Evolutionary conservation across 2,113 vertebrate genomes (phyloP).

Genomic region (Myrmophylax atrothorax): DNA sequence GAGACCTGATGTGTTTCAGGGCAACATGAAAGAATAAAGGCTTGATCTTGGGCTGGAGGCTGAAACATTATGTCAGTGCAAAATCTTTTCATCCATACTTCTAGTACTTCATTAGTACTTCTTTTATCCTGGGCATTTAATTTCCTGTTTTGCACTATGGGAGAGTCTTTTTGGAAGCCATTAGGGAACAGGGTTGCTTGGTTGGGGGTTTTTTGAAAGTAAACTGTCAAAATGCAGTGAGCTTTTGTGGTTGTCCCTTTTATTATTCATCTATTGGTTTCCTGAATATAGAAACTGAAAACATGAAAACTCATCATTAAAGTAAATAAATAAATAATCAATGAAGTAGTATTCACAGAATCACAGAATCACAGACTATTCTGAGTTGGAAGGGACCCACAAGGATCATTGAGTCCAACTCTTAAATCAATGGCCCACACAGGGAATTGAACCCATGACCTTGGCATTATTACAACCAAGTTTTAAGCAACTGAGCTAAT

Average conservation of each 20-base stretch:
- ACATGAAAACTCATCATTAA: not conserved
- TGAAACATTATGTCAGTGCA: slow-evolving; percentile 1
- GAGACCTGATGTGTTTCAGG: not conserved
- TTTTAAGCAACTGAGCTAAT: too few relatives aligned
- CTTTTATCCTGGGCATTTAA: slow-evolving; percentile 35
- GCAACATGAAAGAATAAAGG: not conserved
- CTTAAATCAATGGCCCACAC: too few relatives aligned
- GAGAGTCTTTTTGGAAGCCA: slow-evolving; percentile 28
- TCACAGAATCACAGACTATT: too few relatives aligned
- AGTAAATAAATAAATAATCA: not conserved
- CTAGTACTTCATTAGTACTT: not conserved
- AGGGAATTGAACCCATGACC: too few relatives aligned
- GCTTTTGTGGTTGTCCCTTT: not conserved
- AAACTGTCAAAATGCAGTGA: not conserved
- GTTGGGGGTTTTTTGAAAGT: not conserved
- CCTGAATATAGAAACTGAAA: not conserved
- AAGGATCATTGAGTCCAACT: too few relatives aligned
- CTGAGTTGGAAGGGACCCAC: too few relatives aligned
- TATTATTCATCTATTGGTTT: not conserved
- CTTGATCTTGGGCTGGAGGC: not conserved
- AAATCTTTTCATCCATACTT: slow-evolving; percentile 15
- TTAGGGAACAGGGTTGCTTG: not conserved
- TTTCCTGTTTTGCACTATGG: slow-evolving; percentile 31
- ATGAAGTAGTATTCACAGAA: not conserved
- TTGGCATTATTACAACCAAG: too few relatives aligned